A percentile compares a stretch with the other conserved stretches of the same genome.
Conservation (phyloP, 2,888 invertebrate genomes). For the Eumacrocentrus americanus region DNA sequence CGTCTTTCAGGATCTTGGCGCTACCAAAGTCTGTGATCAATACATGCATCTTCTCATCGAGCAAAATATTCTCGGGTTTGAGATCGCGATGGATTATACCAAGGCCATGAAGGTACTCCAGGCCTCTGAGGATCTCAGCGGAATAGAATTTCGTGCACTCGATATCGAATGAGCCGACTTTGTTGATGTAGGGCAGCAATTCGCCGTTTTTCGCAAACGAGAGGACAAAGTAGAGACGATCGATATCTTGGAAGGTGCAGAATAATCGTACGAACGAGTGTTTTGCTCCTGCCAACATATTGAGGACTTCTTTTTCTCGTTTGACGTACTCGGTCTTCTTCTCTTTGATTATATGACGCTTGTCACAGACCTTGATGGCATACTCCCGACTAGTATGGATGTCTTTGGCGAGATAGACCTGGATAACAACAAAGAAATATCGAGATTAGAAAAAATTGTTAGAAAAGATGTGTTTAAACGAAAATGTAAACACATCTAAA, state of each 20-base stretch:
- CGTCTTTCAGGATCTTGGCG: constrained; percentile 76
- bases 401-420: constrained; percentile 91
- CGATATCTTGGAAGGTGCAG: constrained; percentile 95
- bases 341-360: constrained; percentile 89
- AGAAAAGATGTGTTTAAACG: no score
- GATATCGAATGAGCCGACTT: constrained; percentile 87
- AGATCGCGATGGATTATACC: constrained; percentile 94
- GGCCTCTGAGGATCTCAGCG: constrained; percentile 89
- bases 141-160: constrained; percentile 92
- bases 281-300: constrained; percentile 78
- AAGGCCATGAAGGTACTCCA: constrained; percentile 88
- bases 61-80: constrained; percentile 96
- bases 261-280: constrained; percentile 93
- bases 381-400: constrained; percentile 87
- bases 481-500: no score
- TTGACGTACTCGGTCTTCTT: constrained; percentile 92
- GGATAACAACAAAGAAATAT: no score
- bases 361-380: constrained; percentile 99
- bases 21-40: constrained; percentile 97
- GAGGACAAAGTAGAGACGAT: constrained; percentile 92
- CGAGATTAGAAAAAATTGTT: no score
- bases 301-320: constrained; percentile 93
- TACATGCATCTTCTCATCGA: constrained; percentile 95
- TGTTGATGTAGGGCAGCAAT: constrained; percentile 87
- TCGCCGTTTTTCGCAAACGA: constrained; percentile 96